Conservation (phyloP, 37 sponge, comb jelly and placozoan species). For the Agelas oroides region DNA sequence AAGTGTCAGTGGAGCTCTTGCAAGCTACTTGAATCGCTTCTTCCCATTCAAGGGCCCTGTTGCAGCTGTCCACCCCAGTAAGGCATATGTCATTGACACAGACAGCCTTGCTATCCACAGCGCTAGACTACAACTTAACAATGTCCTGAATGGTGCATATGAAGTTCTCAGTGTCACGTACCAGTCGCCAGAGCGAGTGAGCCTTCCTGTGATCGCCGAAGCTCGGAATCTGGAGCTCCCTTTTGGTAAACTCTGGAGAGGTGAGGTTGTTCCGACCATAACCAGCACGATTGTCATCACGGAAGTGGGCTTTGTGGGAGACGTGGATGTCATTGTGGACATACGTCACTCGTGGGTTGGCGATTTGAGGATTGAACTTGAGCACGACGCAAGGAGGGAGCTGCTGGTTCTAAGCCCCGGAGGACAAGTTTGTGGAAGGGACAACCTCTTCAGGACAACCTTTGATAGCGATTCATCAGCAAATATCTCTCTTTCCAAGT, state of each 20-base stretch:
- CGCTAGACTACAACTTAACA: constrained; percentile 59
- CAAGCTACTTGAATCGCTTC: constrained; percentile 47
- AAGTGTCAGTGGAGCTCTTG: constrained; percentile 48
- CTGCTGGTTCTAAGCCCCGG: constrained; percentile 82
- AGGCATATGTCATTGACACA: constrained; percentile 62
- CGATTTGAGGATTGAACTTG: constrained; percentile 84
- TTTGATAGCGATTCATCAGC: constrained; percentile 67
- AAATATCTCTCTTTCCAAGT: constrained; percentile 61
- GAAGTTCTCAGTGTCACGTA: constrained; percentile 77
- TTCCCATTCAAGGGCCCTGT: constrained; percentile 76
- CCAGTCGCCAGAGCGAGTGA: constrained; percentile 50
- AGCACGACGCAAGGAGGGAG: constrained; percentile 64
- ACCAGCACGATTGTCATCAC: constrained; percentile 56
- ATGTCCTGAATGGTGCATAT: constrained; percentile 50
- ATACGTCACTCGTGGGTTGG: constrained; percentile 92
- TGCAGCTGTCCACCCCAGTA: constrained; percentile 40
- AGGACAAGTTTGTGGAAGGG: constrained; percentile 65
- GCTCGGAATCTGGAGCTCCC: constrained; percentile 53
- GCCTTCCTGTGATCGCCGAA: constrained; percentile 69
- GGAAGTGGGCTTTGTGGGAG: constrained; percentile 61
- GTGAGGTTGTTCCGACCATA: constrained; percentile 52
- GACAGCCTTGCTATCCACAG: constrained; percentile 61
- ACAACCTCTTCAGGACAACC: constrained; percentile 65
- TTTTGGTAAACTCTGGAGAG: constrained; percentile 57
- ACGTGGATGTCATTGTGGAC: constrained; percentile 80